Evolutionary conservation across 1,140 invertebrate species (phyloP).

Genomic region (Anagrus nilaparvatae): DNA sequence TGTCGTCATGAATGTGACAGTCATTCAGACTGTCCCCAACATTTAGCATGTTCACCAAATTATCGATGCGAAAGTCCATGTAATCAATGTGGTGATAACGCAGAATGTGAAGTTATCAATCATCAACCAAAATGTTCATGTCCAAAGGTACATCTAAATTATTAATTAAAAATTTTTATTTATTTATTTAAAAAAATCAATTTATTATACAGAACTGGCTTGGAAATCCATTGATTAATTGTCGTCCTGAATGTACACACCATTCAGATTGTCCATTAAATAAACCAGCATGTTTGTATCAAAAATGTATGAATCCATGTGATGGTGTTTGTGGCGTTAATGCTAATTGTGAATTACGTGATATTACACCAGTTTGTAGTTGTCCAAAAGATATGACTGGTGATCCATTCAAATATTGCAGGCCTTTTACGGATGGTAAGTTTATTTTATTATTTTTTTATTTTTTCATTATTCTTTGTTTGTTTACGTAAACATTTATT

Average conservation of each 20-base stretch:
- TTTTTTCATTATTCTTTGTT: no score
- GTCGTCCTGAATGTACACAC: slow-evolving; percentile 61
- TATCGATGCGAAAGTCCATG: slow-evolving; percentile 73
- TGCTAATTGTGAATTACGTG: slow-evolving; percentile 66
- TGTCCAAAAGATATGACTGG: slow-evolving; percentile 81
- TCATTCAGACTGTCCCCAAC: slow-evolving; percentile 59
- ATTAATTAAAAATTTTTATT: neutral
- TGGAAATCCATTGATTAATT: slow-evolving; percentile 62
- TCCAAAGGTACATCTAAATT: slow-evolving; percentile 64
- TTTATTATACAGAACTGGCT: slow-evolving; percentile 50
- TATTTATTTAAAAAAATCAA: slow-evolving; percentile 1
- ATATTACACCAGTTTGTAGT: slow-evolving; percentile 69
- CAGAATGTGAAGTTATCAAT: slow-evolving; percentile 65
- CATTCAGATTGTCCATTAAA: slow-evolving; percentile 64
- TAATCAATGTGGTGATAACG: slow-evolving; percentile 60
- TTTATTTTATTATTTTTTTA: no score
- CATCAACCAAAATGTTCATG: slow-evolving; percentile 74
- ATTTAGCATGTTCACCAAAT: slow-evolving; percentile 56
- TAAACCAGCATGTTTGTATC: slow-evolving; percentile 70
- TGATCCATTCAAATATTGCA: slow-evolving; percentile 70
- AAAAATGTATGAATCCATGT: slow-evolving; percentile 71
- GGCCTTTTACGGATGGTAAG: slow-evolving; percentile 67
- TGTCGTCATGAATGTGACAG: slow-evolving; percentile 70
- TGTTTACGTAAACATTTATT: no score
- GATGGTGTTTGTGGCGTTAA: slow-evolving; percentile 69